A percentile compares a stretch with the other conserved stretches of the same genome.
Evolutionary conservation across 2,888 invertebrate species (phyloP).

Genomic region (Osmoderma eremita): DNA sequence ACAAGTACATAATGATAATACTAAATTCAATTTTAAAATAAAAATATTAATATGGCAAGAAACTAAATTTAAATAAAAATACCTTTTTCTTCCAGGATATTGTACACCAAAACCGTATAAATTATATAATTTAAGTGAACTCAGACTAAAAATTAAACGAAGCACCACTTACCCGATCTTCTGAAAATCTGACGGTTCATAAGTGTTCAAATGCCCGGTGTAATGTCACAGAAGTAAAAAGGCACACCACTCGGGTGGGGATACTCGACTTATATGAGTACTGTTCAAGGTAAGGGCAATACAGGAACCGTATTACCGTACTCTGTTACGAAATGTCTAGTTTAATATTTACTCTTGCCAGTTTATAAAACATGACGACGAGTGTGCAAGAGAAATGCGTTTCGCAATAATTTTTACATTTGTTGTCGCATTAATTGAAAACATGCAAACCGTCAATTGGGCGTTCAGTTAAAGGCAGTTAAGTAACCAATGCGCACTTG

Average conservation of each 20-base stretch:
- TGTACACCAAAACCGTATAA: too few species aligned
- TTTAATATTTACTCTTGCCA: not conserved
- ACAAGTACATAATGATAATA: too few species aligned
- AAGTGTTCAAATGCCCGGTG: slow-evolving; percentile 13
- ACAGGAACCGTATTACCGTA: slow-evolving; percentile 1
- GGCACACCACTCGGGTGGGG: slow-evolving; percentile 29
- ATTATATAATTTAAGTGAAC: too few species aligned
- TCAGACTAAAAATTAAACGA: not conserved
- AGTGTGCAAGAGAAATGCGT: slow-evolving; percentile 1
- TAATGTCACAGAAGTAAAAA: slow-evolving; percentile 12
- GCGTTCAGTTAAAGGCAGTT: too few species aligned
- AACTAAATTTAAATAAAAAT: slow-evolving; percentile 4
- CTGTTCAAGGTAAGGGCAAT: slow-evolving; percentile 24
- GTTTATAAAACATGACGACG: slow-evolving; percentile 19
- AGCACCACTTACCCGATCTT: slow-evolving; percentile 32
- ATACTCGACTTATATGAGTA: slow-evolving; percentile 26
- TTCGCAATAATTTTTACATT: slow-evolving; percentile 18
- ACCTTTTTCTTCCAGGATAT: too few species aligned
- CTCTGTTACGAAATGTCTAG: slow-evolving; percentile 8
- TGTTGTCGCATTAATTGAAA: slow-evolving; percentile 20
- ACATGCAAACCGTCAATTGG: not conserved
- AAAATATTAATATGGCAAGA: too few species aligned
- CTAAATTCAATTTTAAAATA: too few species aligned
- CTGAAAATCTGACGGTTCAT: slow-evolving; percentile 34
- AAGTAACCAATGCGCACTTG: not conserved